These are phyloP conservation scores for Eubucco bourcierii DNA, from an alignment of 2,113 vertebrate species.

Conservation along the genomic window DNA sequence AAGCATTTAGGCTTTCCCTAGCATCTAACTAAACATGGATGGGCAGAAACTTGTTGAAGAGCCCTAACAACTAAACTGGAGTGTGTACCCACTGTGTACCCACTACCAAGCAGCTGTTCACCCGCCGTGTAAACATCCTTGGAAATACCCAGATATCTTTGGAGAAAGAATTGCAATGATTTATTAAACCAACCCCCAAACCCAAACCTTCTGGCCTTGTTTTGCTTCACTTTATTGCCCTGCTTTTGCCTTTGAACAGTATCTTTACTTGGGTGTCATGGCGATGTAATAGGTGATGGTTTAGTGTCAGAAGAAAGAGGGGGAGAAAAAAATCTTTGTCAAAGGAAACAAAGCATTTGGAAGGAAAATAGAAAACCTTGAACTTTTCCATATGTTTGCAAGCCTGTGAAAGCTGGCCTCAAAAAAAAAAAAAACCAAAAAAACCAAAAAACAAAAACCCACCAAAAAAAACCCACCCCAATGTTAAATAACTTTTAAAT, in stretches of 20 bases:
- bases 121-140: neutral
- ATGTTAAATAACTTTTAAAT: neutral
- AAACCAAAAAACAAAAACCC: neutral
- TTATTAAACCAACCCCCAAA: conserved; percentile 37
- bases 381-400: conserved; percentile 70
- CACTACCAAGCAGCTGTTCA: neutral
- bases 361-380: conserved; percentile 56
- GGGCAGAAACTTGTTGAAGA: neutral
- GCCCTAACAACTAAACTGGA: neutral
- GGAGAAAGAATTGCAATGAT: neutral
- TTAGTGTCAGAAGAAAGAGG: conserved; percentile 44
- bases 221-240: conserved; percentile 42
- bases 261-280: conserved; percentile 55
- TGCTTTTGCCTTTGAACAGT: conserved; percentile 60
- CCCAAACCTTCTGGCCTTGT: conserved; percentile 23
- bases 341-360: conserved; percentile 53
- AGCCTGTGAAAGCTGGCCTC: neutral
- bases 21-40: neutral
- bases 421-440: neutral
- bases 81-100: neutral
- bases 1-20: neutral
- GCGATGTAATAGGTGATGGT: conserved; percentile 60
- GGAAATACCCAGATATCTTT: conserved; percentile 23
- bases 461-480: too few species aligned
- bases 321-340: conserved; percentile 26